A percentile compares a stretch with the other conserved stretches of the same genome.
Conservation (phyloP, 2,797 vertebrate genomes). For the Myripristis jacobus region DNA sequence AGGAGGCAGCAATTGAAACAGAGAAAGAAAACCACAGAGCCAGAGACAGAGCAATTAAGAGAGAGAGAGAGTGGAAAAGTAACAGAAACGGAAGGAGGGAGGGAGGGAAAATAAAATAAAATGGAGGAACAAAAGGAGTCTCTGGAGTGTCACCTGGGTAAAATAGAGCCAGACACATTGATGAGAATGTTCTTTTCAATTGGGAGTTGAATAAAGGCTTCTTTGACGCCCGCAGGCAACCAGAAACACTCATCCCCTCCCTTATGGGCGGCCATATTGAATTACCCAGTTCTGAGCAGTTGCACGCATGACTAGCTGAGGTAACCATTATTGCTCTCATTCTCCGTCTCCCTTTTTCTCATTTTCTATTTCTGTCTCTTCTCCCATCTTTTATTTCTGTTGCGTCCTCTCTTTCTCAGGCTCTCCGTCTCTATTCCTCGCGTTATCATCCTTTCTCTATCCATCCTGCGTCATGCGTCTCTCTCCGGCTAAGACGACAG, state of each 20-base stretch:
- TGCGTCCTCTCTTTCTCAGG: constrained; percentile 16
- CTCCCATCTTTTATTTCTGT: constrained; percentile 40
- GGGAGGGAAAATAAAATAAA: background rate
- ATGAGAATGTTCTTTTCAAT: constrained; percentile 30
- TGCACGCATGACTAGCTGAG: constrained; percentile 40
- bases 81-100: background rate
- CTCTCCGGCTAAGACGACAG: constrained; percentile 62
- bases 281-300: constrained; percentile 56
- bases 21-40: background rate
- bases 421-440: constrained; percentile 25
- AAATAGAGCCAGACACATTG: constrained; percentile 23
- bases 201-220: constrained; percentile 33
- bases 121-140: constrained; percentile 33
- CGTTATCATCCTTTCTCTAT: constrained; percentile 22
- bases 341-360: constrained; percentile 19
- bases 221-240: constrained; percentile 18
- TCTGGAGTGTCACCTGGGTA: constrained; percentile 22
- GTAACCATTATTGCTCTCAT: constrained; percentile 34
- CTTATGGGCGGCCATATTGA: constrained; percentile 39
- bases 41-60: background rate
- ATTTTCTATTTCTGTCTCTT: constrained; percentile 43
- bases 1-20: constrained; percentile 14
- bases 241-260: constrained; percentile 24
- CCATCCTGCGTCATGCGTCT: constrained; percentile 63
- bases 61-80: background rate